Conservation (phyloP, 2,797 vertebrate species). For the Paedocypris micromegethes region DNA sequence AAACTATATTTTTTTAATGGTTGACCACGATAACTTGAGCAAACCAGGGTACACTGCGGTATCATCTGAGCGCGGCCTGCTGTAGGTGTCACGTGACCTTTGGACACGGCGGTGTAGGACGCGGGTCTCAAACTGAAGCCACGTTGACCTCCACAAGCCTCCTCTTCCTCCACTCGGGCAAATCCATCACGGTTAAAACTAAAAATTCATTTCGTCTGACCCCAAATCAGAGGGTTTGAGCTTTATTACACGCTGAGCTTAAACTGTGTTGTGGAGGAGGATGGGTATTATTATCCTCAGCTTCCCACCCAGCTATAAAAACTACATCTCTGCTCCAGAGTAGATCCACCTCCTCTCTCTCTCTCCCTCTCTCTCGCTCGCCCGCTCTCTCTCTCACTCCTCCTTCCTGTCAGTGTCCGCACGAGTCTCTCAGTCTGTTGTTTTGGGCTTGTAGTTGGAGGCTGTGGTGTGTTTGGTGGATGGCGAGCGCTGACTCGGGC, state of each 20-base stretch:
- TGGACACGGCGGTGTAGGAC: too few relatives aligned
- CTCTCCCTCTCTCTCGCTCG: conserved; percentile 31
- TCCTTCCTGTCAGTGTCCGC: conserved; percentile 48
- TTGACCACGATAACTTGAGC: too few relatives aligned
- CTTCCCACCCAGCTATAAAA: conserved; percentile 83
- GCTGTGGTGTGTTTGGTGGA: conserved; percentile 62
- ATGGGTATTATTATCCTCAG: conserved; percentile 83
- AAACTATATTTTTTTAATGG: too few relatives aligned
- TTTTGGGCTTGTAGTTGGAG: conserved; percentile 41
- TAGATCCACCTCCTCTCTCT: conserved; percentile 39
- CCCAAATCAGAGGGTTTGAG: conserved; percentile 78
- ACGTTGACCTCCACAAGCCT: conserved; percentile 52
- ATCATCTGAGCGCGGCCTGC: too few relatives aligned
- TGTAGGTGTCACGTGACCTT: too few relatives aligned
- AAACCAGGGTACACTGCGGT: too few relatives aligned
- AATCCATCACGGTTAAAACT: conserved; percentile 72
- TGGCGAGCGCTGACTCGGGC: conserved; percentile 56
- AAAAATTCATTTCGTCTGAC: conserved; percentile 82
- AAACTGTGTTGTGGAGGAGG: conserved; percentile 80
- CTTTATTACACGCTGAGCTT: conserved; percentile 73
- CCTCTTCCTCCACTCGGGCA: conserved; percentile 58
- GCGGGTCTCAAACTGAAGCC: too few relatives aligned
- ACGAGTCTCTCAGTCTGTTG: conserved; percentile 39
- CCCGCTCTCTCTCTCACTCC: conserved; percentile 40
- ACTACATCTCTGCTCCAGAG: conserved; percentile 65